Conservation (phyloP, 2,113 vertebrate genomes). For the Pyrgilauda ruficollis region DNA sequence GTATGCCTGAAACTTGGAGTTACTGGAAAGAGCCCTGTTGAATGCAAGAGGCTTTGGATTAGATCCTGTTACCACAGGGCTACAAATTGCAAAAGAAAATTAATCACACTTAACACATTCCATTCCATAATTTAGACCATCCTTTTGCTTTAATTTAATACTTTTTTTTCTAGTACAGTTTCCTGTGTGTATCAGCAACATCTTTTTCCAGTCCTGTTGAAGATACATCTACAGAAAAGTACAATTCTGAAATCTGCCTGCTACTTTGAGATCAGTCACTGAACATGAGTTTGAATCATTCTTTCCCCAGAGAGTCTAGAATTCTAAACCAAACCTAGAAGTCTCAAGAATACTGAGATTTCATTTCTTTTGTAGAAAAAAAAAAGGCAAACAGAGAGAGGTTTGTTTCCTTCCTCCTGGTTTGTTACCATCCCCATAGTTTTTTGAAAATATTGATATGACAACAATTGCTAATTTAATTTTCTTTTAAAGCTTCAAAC, state of each 20-base stretch:
- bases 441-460: not conserved
- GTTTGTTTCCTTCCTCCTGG: not conserved
- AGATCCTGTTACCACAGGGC: not conserved
- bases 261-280: not conserved
- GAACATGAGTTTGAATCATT: not conserved
- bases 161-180: not conserved
- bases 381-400: not conserved
- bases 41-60: not conserved
- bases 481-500: not conserved
- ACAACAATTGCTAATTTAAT: not conserved
- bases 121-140: not conserved
- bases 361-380: not conserved
- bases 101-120: not conserved
- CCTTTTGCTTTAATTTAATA: not conserved
- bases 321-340: not conserved
- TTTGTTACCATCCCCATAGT: rapidly evolving
- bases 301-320: not conserved
- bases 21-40: not conserved
- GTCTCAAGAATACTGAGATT: not conserved
- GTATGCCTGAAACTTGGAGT: not conserved
- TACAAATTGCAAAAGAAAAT: not conserved
- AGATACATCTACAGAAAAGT: not conserved
- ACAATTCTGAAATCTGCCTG: not conserved
- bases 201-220: not conserved
- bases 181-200: not conserved